These are phyloP conservation scores for Ochropleura leucogaster DNA, from an alignment of 2,888 invertebrate species.

Conservation along the genomic window DNA sequence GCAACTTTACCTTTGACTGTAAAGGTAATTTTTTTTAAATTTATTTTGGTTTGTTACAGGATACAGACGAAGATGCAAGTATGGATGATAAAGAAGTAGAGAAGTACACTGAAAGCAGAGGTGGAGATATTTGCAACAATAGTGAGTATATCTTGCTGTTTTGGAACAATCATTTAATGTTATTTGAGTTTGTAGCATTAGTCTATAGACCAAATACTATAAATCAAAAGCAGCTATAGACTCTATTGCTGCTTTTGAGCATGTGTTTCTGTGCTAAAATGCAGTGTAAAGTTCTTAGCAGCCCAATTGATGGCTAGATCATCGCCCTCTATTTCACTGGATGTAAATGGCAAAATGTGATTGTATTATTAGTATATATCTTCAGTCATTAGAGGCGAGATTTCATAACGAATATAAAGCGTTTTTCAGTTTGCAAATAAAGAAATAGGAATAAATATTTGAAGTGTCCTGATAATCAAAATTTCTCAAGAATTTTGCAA, in stretches of 20 bases:
- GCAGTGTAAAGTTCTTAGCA: background rate
- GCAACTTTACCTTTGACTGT: too few relatives aligned
- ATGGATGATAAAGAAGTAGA: constrained; percentile 80
- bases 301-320: background rate
- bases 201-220: too few relatives aligned
- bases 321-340: background rate
- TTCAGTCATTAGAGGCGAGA: background rate
- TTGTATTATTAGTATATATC: background rate
- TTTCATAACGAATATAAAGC: background rate
- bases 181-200: background rate
- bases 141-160: constrained; percentile 64
- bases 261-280: background rate
- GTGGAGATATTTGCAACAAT: constrained; percentile 65
- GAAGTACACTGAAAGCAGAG: constrained; percentile 70
- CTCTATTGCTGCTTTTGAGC: background rate
- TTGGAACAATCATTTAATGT: background rate
- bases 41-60: constrained; percentile 62
- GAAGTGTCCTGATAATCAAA: background rate
- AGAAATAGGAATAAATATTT: background rate
- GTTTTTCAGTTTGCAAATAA: background rate
- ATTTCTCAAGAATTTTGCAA: background rate
- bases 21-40: background rate
- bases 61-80: constrained; percentile 73
- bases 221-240: too few relatives aligned
- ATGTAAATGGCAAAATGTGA: background rate